Base-by-base conservation (phyloP, 2,888 invertebrate genomes). In the Acrobasis suavella region DNA sequence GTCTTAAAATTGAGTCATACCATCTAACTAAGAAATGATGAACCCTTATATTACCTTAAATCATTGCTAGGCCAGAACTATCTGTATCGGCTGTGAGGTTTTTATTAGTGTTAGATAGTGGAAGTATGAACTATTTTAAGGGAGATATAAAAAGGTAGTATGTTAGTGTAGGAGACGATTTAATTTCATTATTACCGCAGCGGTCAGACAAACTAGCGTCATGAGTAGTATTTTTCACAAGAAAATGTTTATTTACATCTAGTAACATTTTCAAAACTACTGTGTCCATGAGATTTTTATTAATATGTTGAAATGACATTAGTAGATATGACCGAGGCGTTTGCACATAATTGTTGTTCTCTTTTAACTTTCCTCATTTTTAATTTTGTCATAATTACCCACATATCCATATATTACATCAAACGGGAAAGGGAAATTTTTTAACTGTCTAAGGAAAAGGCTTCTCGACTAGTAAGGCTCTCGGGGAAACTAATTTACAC, bases 1-100 rank as follows among this genome's bases (percentile, higher is more conserved):
- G 93, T 93, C 93, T 93, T 93, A 92, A 92, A 91, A 91, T 93
- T 93, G 92, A 92, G 92, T 93, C 89, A 83, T 91, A 92, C 88
- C 83, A 83, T 89, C 91, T 92, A 90, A 89, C 82, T 89, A 90
- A 89, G 85, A 90, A 87, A 89, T 88, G 85, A 88, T 86, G 85
- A 90, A 86, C 78, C 77, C 89, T 88, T 89, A 89, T 63, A 73
- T 67, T 81, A 86, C 75, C 80, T 85, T 87, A 87, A 80, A 82
- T 71, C 81, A 80, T 83, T 78, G 76, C 88, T 91, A 92, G 92
- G 91, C 91, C 91, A 79, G 85, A 86, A 82, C 81, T 84, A 85
- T 81, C 79, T 77, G 82, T 77, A 73, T 76, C 70, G 76, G 76
- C 73, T 67, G 71, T 76, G 69, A 62, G 67, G 64, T 65, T 69